Conservation (phyloP, 2,113 vertebrate genomes). For the Helogale parvula region DNA sequence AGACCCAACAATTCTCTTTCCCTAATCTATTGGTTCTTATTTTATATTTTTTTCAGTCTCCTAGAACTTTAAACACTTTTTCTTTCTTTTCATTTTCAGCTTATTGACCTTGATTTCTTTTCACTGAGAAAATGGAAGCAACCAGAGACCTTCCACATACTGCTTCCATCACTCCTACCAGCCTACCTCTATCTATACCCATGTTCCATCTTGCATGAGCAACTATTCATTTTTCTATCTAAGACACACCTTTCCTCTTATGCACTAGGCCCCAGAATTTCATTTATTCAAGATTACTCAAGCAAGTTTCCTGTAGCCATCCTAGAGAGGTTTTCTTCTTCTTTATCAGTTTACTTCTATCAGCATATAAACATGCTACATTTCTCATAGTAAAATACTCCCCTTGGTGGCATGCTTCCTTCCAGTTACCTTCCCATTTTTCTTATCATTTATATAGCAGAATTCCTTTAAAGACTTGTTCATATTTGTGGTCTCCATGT, state of each 20-base stretch:
- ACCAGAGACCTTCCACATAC: not conserved
- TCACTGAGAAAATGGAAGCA: not conserved
- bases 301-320: not conserved
- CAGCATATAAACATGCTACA: not conserved
- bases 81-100: not conserved
- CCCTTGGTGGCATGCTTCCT: not conserved
- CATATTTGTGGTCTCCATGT: not conserved
- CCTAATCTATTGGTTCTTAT: not conserved
- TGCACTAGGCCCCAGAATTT: not conserved
- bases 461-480: not conserved
- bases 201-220: not conserved
- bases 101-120: not conserved
- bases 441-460: not conserved
- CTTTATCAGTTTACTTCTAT: not conserved
- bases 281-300: not conserved
- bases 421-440: not conserved
- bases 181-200: not conserved
- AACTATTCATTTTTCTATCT: not conserved
- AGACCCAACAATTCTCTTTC: not conserved
- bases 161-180: not conserved
- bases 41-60: not conserved
- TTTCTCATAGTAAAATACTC: not conserved
- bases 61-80: not conserved
- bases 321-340: not conserved
- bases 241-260: not conserved